Percentiles rank a stretch among this genome's conserved stretches.
These are phyloP conservation scores for Calonectris borealis DNA, from an alignment of 2,113 vertebrate genomes.

Conservation along the genomic window DNA sequence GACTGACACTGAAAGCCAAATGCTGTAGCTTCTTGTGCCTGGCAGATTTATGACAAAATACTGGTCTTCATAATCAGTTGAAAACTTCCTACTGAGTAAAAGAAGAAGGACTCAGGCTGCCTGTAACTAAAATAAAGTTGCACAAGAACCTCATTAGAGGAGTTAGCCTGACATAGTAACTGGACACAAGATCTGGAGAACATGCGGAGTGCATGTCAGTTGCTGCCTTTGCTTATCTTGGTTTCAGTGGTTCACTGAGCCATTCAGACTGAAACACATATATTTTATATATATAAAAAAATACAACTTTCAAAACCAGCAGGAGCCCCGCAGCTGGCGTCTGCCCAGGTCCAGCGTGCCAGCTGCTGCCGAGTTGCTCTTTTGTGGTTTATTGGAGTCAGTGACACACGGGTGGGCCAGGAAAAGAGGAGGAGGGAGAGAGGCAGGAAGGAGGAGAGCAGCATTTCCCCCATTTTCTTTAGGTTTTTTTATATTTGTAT, in stretches of 20 bases:
- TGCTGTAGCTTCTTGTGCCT: background rate
- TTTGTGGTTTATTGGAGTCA: conserved; percentile 18
- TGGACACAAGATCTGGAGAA: background rate
- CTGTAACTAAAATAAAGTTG: background rate
- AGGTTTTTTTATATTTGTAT: conserved; percentile 15
- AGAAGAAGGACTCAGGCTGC: background rate
- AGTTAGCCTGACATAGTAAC: background rate
- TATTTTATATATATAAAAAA: background rate
- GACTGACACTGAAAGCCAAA: background rate
- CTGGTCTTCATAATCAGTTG: background rate
- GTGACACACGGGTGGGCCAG: background rate
- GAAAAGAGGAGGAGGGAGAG: background rate
- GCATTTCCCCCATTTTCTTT: background rate
- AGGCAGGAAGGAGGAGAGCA: accelerated
- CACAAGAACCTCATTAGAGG: background rate
- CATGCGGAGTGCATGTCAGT: background rate
- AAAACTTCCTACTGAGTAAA: background rate
- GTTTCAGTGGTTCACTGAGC: conserved; percentile 1
- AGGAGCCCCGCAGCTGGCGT: background rate
- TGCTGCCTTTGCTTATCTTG: conserved; percentile 4
- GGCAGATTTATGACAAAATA: background rate
- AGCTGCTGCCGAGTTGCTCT: conserved; percentile 21
- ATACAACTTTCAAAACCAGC: background rate
- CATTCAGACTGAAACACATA: background rate
- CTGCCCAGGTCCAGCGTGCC: background rate